A percentile compares a stretch with the other conserved stretches of the same genome.
Conservation (phyloP, 2,113 vertebrate species). For the Pogonocichla stellata region DNA sequence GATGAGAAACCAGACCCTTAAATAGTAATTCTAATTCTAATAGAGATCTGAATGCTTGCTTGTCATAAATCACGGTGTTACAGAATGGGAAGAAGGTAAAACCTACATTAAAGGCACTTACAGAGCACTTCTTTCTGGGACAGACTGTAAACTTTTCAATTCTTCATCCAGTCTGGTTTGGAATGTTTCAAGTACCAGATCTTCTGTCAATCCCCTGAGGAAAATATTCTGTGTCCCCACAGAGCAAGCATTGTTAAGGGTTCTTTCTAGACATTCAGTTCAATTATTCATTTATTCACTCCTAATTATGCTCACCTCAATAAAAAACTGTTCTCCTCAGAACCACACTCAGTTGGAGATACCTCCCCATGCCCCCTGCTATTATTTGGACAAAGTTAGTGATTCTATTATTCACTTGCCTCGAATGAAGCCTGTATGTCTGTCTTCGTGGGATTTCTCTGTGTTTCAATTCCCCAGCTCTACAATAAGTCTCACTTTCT, state of each 20-base stretch:
- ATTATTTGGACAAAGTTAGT: slow-evolving; percentile 52
- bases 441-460: slow-evolving; percentile 41
- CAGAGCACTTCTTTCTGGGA: neutral
- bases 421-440: slow-evolving; percentile 34
- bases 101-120: neutral
- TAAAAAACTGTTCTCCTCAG: slow-evolving; percentile 50
- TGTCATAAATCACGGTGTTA: neutral
- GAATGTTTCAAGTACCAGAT: slow-evolving; percentile 28
- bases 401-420: slow-evolving; percentile 40
- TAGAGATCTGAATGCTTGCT: neutral
- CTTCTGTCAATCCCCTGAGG: slow-evolving; percentile 30
- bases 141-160: slow-evolving; percentile 16
- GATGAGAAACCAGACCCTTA: neutral
- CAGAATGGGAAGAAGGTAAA: neutral
- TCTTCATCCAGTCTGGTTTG: neutral
- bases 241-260: slow-evolving; percentile 14
- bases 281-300: slow-evolving; percentile 62
- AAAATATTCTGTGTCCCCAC: neutral
- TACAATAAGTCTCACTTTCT: slow-evolving; percentile 34
- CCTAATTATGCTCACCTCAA: slow-evolving; percentile 53
- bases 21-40: slow-evolving; percentile 18
- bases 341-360: slow-evolving; percentile 8
- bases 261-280: slow-evolving; percentile 37
- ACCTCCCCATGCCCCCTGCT: slow-evolving; percentile 23
- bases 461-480: slow-evolving; percentile 35